Percentiles rank a stretch among this genome's conserved stretches.
Evolutionary conservation across 1,140 invertebrate species (phyloP).

Genomic region (Agraylea sexmaculata): DNA sequence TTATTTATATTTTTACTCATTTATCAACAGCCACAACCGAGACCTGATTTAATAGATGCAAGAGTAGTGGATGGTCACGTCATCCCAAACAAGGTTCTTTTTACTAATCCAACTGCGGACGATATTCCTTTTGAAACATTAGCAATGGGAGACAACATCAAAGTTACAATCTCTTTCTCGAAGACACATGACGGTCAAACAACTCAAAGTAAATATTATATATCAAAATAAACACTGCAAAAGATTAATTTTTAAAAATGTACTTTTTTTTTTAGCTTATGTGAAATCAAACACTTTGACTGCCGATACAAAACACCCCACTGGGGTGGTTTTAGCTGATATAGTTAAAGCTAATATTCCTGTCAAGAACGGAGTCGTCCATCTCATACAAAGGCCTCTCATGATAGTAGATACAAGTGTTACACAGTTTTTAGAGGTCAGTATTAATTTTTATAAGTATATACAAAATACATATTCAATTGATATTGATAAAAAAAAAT

Average conservation of each 20-base stretch:
- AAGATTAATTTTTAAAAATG: background rate
- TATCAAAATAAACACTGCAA: constrained; percentile 2
- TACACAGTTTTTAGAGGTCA: constrained; percentile 74
- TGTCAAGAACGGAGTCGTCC: constrained; percentile 82
- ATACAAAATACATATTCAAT: background rate
- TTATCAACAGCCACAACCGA: constrained; percentile 43
- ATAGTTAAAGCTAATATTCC: constrained; percentile 87
- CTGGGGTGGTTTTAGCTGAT: constrained; percentile 74
- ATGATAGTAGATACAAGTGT: constrained; percentile 82
- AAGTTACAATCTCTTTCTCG: constrained; percentile 66
- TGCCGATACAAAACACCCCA: constrained; percentile 60
- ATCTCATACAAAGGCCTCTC: constrained; percentile 79
- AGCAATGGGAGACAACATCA: constrained; percentile 69
- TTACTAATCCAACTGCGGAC: constrained; percentile 65
- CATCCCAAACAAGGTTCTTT: constrained; percentile 75
- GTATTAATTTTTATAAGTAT: constrained; percentile 21
- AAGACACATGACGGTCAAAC: constrained; percentile 46
- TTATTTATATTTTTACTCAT: constrained; percentile 17
- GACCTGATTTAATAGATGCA: constrained; percentile 59
- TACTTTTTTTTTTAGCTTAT: constrained; percentile 51
- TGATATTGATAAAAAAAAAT: background rate
- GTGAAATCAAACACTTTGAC: constrained; percentile 76
- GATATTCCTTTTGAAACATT: constrained; percentile 60
- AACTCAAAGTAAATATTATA: constrained; percentile 41
- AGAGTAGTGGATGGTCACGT: constrained; percentile 85